Evolutionary conservation across 2,888 invertebrate genomes (phyloP).

Genomic region (Cheilosia soror): DNA sequence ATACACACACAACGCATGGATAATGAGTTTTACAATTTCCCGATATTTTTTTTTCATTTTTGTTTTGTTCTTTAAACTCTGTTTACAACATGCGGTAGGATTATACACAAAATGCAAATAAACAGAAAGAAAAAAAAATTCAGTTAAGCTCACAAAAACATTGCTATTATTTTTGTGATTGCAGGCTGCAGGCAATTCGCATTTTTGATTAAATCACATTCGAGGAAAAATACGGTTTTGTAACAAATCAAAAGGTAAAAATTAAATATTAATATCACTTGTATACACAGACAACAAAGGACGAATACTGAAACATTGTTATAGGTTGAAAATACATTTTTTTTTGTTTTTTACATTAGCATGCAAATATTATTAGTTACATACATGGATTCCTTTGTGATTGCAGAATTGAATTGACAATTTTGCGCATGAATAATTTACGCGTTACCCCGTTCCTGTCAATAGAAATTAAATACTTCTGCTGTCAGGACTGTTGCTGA

Average conservation of each 20-base stretch:
- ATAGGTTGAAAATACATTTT: not conserved
- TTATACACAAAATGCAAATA: slow-evolving; percentile 20
- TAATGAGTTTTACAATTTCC: slow-evolving; percentile 49
- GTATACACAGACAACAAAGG: not conserved
- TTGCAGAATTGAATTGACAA: too few species aligned
- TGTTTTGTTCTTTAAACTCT: slow-evolving; percentile 7
- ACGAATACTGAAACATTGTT: not conserved
- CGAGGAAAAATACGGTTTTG: slow-evolving; percentile 10
- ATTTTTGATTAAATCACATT: slow-evolving; percentile 42
- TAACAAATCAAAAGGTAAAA: not conserved
- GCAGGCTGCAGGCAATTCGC: slow-evolving; percentile 34
- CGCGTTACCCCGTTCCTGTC: too few species aligned
- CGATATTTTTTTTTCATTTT: slow-evolving; percentile 26
- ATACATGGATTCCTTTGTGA: not conserved
- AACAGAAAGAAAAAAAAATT: slow-evolving; percentile 1
- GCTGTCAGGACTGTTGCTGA: not conserved
- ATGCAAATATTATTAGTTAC: slow-evolving; percentile 44
- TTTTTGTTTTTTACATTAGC: not conserved
- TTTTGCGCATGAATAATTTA: too few species aligned
- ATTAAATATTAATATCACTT: slow-evolving; percentile 1
- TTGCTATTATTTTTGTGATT: slow-evolving; percentile 5
- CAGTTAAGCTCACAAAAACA: slow-evolving; percentile 15
- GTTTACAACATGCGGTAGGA: slow-evolving; percentile 55
- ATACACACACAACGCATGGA: slow-evolving; percentile 66
- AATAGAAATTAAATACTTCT: too few species aligned